A percentile compares a stretch with the other conserved stretches of the same genome.
Conservation (phyloP, 2,797 vertebrate species). For the Pantherophis vulpinus region DNA sequence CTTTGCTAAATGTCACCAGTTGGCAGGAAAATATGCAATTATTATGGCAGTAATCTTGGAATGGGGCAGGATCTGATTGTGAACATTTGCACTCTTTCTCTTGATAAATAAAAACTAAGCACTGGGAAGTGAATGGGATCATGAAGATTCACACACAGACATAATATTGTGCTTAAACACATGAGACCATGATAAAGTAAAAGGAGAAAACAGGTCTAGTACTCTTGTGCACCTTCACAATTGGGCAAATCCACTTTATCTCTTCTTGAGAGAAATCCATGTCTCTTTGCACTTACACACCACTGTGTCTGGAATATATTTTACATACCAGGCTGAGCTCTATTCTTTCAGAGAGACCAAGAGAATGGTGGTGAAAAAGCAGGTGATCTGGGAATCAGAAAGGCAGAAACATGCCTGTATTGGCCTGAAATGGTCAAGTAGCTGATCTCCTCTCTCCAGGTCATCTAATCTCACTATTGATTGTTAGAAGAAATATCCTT, state of each 20-base stretch:
- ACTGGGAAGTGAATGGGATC: background rate
- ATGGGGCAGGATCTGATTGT: background rate
- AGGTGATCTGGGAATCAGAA: background rate
- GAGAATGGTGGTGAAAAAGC: background rate
- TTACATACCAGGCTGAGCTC: background rate
- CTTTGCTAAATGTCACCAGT: background rate
- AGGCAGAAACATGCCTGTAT: background rate
- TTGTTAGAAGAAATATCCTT: background rate
- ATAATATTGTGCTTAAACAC: background rate
- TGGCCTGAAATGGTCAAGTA: background rate
- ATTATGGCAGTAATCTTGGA: background rate
- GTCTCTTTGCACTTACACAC: background rate
- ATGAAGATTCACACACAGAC: background rate
- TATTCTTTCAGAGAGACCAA: background rate
- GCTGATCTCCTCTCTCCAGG: background rate
- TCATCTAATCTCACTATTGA: background rate
- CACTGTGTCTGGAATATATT: background rate
- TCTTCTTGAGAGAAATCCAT: background rate
- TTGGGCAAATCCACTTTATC: background rate
- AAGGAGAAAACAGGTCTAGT: background rate
- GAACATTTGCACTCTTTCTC: background rate
- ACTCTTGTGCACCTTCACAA: background rate
- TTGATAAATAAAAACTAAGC: background rate
- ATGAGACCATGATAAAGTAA: background rate
- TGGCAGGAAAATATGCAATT: background rate